Evolutionary conservation across 2,888 invertebrate genomes (phyloP).

Genomic region (Allophyes oxyacanthae): DNA sequence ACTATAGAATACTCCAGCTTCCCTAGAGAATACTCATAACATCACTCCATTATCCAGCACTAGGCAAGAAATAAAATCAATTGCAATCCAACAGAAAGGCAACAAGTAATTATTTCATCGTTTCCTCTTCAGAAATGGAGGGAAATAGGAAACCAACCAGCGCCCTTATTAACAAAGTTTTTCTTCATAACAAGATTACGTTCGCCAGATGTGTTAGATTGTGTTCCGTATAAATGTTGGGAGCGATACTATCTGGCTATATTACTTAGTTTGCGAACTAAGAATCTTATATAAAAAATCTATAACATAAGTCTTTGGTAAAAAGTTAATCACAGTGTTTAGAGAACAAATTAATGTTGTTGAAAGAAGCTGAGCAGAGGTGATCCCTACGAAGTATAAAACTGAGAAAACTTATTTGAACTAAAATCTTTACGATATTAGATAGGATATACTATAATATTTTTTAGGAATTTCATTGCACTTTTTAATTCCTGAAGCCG

Average conservation of each 20-base stretch:
- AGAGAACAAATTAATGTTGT: too few relatives aligned
- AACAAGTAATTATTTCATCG: constrained; percentile 70
- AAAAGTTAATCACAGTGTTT: too few relatives aligned
- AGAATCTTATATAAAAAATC: constrained; percentile 14
- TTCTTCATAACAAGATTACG: constrained; percentile 87
- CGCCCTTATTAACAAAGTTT: constrained; percentile 88
- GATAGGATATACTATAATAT: too few relatives aligned
- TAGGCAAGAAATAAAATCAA: constrained; percentile 40
- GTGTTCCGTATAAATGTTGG: constrained; percentile 75
- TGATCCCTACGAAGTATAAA: too few relatives aligned
- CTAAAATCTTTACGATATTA: too few relatives aligned
- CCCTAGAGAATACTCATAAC: too few relatives aligned
- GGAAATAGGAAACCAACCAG: constrained; percentile 77
- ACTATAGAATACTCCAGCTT: too few relatives aligned
- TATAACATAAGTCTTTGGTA: constrained; percentile 1
- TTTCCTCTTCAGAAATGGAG: constrained; percentile 66
- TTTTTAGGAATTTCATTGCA: too few relatives aligned
- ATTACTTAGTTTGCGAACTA: constrained; percentile 40
- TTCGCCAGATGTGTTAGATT: constrained; percentile 85
- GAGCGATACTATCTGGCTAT: constrained; percentile 46
- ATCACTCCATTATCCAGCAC: too few relatives aligned
- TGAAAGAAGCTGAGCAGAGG: too few relatives aligned
- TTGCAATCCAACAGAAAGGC: constrained; percentile 23
- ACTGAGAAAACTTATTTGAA: too few relatives aligned
- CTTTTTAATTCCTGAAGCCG: too few relatives aligned